Evolutionary conservation across 2,888 invertebrate genomes (phyloP), one percentile per base, ranked within the genome.

Genomic region (Synergus umbraculus): DNA sequence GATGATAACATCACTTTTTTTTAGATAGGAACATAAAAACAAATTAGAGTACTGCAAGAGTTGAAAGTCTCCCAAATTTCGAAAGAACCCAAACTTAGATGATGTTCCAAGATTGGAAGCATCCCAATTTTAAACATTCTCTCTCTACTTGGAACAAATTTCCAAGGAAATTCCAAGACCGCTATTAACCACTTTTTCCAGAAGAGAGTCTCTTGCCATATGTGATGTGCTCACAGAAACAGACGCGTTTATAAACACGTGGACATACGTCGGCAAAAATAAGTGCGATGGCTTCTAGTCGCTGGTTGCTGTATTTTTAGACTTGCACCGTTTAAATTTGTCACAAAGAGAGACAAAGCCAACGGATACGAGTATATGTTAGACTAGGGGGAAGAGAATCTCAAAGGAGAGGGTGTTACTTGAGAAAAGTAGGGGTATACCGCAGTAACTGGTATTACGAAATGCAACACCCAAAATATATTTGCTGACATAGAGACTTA

Each of bases 281-380:
- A 90, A 88, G 82, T 85, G 80, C 82, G 80, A 84, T 84, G 84
- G 83, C 82, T 87, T 87, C 87, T 88, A 87, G 88, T 86, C 85
- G 85, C 84, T 85, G 84, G 82, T 80, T 85, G 82, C 77, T 65
- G 76, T 90, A 90, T 89, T 89, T 89, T 89, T 90, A 88, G 88
- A 76, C 79, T 80, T 81, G 82, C 82, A 82, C 78, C 83, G 78
- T 86, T 87, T 89, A 89, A 89, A 87, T 88, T 83, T 85, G 87
- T 87, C 86, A 88, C 88, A 89, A 88, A 88, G 87, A 86, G 86
- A 87, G 88, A 88, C 88, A 87, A 88, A 89, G 88, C 83, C 83
- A 81, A 41, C 58, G 66, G 81, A 82, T 78, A 54, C 73, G 78
- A 78, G 77, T 76, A 81, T 67, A 81, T 67, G 82, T 66, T 58